A percentile compares a stretch with the other conserved stretches of the same genome.
Conservation (phyloP, 2,113 vertebrate species). For the Pandion haliaetus region DNA sequence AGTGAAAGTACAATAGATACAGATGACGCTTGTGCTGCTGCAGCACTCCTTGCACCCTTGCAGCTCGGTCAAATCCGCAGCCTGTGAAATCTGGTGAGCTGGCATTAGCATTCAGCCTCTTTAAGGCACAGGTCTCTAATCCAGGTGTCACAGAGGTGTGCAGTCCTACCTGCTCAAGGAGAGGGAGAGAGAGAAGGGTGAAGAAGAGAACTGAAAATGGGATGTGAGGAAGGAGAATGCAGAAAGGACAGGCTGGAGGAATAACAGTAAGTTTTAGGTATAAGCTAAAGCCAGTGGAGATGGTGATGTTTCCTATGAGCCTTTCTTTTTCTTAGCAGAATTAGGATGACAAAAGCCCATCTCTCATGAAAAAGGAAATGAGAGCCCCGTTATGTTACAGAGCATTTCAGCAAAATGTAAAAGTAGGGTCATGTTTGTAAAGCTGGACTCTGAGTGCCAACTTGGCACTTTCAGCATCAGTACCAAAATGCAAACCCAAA, state of each 20-base stretch:
- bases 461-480: background rate
- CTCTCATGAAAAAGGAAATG: background rate
- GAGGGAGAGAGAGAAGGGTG: background rate
- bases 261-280: background rate
- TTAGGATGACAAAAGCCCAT: background rate
- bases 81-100: conserved; percentile 8
- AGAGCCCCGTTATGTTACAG: background rate
- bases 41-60: background rate
- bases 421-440: background rate
- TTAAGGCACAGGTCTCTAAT: conserved; percentile 28
- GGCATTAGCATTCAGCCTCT: conserved; percentile 24
- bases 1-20: background rate
- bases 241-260: background rate
- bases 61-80: conserved; percentile 22
- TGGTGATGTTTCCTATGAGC: background rate
- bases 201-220: background rate
- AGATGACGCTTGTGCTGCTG: background rate
- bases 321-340: background rate
- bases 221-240: background rate
- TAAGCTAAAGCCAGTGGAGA: background rate
- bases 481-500: background rate
- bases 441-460: background rate
- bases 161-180: background rate
- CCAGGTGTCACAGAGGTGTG: background rate
- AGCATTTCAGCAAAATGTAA: background rate